Evolutionary conservation across 2,797 vertebrate genomes (phyloP).

Genomic region (Pseudochirops corinnae): DNA sequence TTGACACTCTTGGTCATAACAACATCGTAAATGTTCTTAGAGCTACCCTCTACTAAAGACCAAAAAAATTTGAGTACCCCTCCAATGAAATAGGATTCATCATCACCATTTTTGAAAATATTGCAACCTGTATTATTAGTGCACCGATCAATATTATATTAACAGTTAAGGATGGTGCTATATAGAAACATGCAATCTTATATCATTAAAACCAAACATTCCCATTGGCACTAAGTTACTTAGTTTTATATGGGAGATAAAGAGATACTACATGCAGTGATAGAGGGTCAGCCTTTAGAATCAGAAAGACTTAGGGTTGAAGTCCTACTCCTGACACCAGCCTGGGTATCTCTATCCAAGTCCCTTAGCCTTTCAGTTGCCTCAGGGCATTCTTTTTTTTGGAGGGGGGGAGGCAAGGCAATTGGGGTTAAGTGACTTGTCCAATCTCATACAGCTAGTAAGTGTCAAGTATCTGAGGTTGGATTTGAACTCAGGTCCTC

Average conservation of each 20-base stretch:
- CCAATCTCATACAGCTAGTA: no score
- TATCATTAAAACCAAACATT: not conserved
- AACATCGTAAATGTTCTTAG: conserved; percentile 30
- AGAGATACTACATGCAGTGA: not conserved
- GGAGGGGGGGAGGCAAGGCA: no score
- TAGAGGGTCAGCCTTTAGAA: not conserved
- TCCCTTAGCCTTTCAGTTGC: not conserved
- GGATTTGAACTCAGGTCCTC: no score
- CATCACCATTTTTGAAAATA: not conserved
- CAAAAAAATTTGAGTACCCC: not conserved
- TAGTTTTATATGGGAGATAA: not conserved
- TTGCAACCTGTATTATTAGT: not conserved
- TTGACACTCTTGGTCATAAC: conserved; percentile 5
- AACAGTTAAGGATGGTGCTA: not conserved
- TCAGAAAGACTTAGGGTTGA: not conserved
- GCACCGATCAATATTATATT: not conserved
- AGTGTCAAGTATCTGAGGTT: no score
- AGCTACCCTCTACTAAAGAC: not conserved
- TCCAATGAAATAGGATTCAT: not conserved
- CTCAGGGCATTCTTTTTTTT: not conserved
- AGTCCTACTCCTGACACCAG: not conserved
- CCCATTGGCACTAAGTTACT: not conserved
- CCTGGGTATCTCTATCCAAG: not conserved
- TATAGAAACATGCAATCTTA: not conserved
- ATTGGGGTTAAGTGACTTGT: no score